Evolutionary conservation across 2,797 vertebrate genomes (phyloP), one percentile per base, ranked within the genome.

Genomic region (Garrulus glandarius): DNA sequence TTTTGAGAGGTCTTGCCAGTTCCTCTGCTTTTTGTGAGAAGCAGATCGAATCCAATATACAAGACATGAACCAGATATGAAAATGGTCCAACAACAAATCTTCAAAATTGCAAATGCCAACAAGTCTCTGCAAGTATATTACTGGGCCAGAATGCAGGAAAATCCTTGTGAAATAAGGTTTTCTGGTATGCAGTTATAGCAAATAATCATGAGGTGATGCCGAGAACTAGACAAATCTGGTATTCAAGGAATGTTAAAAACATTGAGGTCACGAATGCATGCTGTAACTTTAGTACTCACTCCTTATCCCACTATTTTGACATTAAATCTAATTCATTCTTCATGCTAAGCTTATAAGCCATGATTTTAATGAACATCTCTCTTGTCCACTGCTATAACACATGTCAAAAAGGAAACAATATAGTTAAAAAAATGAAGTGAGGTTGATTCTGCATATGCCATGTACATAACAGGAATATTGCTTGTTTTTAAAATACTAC

Each of bases 131-230:
- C 78, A 94, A 95, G 90, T 87, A 89, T 70, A 91, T 95, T 85
- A 84, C 68, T 63, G 43, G 60, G 94, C 49, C 93, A 97, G 82
- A 93, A 90, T 29, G 88, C 89, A 96, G 91, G 90, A 87, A 92
- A 95, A 96, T 88, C 79, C 83, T 87, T 96, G 92, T 96, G 95
- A 97, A 97, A 94, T 91, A 96, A 95, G 71, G 80, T 96, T 96
- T 97, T 93, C 84, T 97, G 96, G 93, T 94, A 97, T 97, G 96
- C n/a, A 59, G 86, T 95, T 96, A 96, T 94, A 97, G 95, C 63
- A 11, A 96, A 96, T 91, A 92, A 87, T 97, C 94, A 96, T 94
- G 94, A 94, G 84, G 90, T 96, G 93, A 92, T 96, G 81, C 85
- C 23, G 72, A 97, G 85, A 96, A 91, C 82, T 84, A 88, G 95